These are phyloP conservation scores for Oenanthe melanoleuca DNA, from an alignment of 2,113 vertebrate genomes.

Conservation along the genomic window DNA sequence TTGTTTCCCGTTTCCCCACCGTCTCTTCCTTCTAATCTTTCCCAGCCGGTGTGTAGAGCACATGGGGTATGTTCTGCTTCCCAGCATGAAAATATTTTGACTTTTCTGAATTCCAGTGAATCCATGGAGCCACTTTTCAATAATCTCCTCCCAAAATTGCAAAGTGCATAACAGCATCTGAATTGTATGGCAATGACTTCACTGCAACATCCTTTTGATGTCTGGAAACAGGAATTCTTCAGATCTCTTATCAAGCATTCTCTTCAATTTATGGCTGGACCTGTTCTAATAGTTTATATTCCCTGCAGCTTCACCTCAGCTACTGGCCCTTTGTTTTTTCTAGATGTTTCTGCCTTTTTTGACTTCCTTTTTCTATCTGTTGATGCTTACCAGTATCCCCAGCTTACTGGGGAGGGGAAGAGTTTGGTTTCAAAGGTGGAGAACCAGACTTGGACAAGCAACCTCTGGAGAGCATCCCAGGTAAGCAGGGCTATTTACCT, in stretches of 20 bases:
- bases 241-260: neutral
- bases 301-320: neutral
- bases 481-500: neutral
- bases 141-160: neutral
- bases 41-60: neutral
- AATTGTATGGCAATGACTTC: neutral
- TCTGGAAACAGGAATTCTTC: neutral
- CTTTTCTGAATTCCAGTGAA: neutral
- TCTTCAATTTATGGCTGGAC: neutral
- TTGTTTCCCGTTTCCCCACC: neutral
- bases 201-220: neutral
- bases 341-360: neutral
- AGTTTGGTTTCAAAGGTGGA: neutral
- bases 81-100: neutral
- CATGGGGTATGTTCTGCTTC: neutral
- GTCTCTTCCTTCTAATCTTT: neutral
- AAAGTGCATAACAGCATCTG: fast-evolving
- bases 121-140: neutral
- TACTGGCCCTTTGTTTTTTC: neutral
- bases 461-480: neutral
- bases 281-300: neutral
- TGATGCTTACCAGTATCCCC: neutral
- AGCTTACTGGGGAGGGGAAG: neutral
- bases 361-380: neutral
- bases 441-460: neutral